These are phyloP conservation scores for Zaprionus taronus DNA, from an alignment of 1,140 invertebrate genomes.

Conservation along the genomic window DNA sequence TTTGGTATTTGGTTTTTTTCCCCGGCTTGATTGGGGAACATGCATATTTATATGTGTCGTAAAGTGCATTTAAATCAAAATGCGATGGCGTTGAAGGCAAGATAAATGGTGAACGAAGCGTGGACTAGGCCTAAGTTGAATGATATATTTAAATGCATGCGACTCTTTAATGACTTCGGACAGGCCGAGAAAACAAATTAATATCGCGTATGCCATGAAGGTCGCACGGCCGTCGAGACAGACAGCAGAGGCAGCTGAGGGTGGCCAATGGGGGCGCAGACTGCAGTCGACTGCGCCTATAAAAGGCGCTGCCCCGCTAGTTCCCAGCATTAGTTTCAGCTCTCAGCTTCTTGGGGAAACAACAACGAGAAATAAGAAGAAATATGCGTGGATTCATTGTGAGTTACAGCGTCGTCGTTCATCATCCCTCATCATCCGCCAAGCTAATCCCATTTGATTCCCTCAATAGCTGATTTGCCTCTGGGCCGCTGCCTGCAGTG, in stretches of 20 bases:
- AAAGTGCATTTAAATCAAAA: slow-evolving; percentile 78
- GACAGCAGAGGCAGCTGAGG: slow-evolving; percentile 6
- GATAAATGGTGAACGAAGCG: slow-evolving; percentile 44
- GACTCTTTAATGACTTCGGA: slow-evolving; percentile 64
- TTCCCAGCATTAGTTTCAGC: slow-evolving; percentile 63
- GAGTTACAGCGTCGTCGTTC: slow-evolving; percentile 25
- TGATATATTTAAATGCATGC: slow-evolving; percentile 63
- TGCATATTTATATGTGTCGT: slow-evolving; percentile 77
- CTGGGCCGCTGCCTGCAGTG: slow-evolving; percentile 65
- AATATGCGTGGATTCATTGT: slow-evolving; percentile 73
- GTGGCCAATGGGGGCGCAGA: slow-evolving; percentile 37
- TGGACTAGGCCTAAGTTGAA: slow-evolving; percentile 60
- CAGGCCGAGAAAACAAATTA: slow-evolving; percentile 66
- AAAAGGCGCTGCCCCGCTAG: slow-evolving; percentile 44
- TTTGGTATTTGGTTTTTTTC: slow-evolving; percentile 49
- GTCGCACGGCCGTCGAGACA: slow-evolving; percentile 36
- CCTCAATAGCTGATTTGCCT: slow-evolving; percentile 59
- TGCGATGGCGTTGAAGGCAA: slow-evolving; percentile 42
- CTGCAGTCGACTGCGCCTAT: slow-evolving; percentile 55
- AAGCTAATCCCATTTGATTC: slow-evolving; percentile 6
- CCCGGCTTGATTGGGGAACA: slow-evolving; percentile 63
- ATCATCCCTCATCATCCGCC: too few species aligned
- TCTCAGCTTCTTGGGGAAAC: slow-evolving; percentile 31
- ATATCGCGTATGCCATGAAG: slow-evolving; percentile 60
- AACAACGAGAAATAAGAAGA: slow-evolving; percentile 23